Evolutionary conservation across 2,797 vertebrate species (phyloP), one percentile per base, ranked within the genome.

Genomic region (Tiaroga cobitis): DNA sequence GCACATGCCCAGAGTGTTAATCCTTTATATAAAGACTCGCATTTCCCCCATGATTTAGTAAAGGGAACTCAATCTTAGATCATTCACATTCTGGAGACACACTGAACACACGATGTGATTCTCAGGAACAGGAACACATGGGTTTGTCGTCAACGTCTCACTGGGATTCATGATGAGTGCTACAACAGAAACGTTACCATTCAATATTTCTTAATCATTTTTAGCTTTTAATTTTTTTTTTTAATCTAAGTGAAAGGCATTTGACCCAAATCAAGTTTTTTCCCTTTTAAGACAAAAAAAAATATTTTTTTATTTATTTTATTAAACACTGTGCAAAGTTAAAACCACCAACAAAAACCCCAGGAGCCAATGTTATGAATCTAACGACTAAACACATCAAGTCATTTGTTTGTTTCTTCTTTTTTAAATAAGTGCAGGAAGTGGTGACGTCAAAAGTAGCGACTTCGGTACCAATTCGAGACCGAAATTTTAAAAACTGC

Each of bases 301-400:
- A 43, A 43, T 2, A 2, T 65, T 49, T 41, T 10, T 41, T 11
- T 9, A 11, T 94, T 37, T 6, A 9, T 43, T 85, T 74, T 76
- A 81, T 91, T 94, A 95, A 94, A 93, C 91, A 94, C 51, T 90
- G 93, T 96, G 92, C 93, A 95, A 19, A 94, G 92, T 90, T 92
- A 90, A 94, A 96, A 95, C 92, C 95, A 96, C 92, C 94, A 95
- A 92, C 37, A 90, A 93, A 93, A 93, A 70, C 81, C 75, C 83
- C 69, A 82, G 67, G 56, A 85, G 67, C 72, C 75, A 85, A 78
- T 75, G 85, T 88, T 85, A 88, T 86, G 87, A 70, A 92, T 92
- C 91, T 93, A 93, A 90, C 92, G 94, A 96, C 94, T 95, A 96
- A 96, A 93, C 92, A 96, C 90, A 95, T 95, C 95, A 95, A 96